Percentiles rank a stretch among this genome's conserved stretches.
phyloP scores from a whole-genome alignment of 2,888 invertebrate species.

The Zhuqinia jingwanae region DNA sequence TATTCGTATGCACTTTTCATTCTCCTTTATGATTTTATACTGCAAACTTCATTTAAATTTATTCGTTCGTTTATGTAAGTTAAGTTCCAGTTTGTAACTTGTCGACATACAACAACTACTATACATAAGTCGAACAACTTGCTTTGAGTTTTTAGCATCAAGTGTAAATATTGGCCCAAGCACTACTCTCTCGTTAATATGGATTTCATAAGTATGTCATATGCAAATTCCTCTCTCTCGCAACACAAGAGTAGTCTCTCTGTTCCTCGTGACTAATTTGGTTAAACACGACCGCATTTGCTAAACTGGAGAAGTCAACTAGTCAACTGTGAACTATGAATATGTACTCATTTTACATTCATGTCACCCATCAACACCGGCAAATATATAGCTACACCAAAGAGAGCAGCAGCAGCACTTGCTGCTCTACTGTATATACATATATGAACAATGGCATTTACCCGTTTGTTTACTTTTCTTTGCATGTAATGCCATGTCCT shows the following conservation, averaged over 20 bases:
- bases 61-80: no score
- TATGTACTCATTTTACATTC: neutral
- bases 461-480: neutral
- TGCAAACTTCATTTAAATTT: no score
- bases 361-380: neutral
- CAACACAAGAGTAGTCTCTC: neutral
- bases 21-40: no score
- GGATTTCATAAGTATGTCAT: constrained; percentile 58
- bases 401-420: no score
- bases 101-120: neutral
- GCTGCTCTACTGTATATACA: no score
- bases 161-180: no score
- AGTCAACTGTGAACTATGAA: no score
- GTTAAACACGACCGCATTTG: neutral
- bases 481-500: neutral
- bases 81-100: neutral
- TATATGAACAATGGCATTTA: neutral
- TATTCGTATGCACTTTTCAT: no score
- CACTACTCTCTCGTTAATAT: no score
- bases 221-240: constrained; percentile 55
- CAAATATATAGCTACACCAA: neutral
- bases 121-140: no score
- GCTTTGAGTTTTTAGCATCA: no score
- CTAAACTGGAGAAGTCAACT: constrained; percentile 31
- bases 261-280: neutral